Base-by-base conservation (phyloP, 2,888 invertebrate species). In the Drosophila melanosoma region DNA sequence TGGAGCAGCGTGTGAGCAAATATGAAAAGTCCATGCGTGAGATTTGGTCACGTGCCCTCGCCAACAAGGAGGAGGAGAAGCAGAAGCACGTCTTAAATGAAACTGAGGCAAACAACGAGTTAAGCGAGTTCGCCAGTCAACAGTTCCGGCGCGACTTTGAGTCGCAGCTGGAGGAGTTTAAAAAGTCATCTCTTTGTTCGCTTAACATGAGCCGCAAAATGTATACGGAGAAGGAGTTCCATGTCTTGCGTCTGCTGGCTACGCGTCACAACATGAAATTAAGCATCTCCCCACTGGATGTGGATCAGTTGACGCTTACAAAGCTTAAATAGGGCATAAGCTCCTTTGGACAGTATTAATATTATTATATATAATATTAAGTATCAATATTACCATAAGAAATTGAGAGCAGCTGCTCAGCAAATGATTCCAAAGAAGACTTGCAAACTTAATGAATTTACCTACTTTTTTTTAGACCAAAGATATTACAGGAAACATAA, bases 1-100 rank as follows among this genome's bases (percentile, higher is more conserved):
- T 94, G 6, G 93, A 91, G 73, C 88, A 93, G 12, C 92, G 93
- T 23, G 94, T 94, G 64, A 93, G 93, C 82, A 91, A 91, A 1
- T 92, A 92, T n/a, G 90, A 92, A 20, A 89, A 93, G 52, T 72
- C 81, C 1, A 90, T 91, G 23, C 84, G 89, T 1, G 91, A 92
- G 45, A 92, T 94, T 35, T 92, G 92, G 87, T 78, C 93, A 6
- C 93, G 93, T 78, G 91, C 92, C 0, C 91, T 93, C 60, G 92
- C 92, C 5, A 84, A 91, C 2, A 89, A 91, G 1, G 53, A 75
- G 0, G 49, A 70, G 3, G 63, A 29, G n/a, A 15, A 76, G 11
- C 83, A 36, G 38, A 17, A 56, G 12, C 8, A 29, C n/a, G 15
- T 29, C n/a, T 49, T 17, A 26, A 36, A 38, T 26, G n/a, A 38